These are phyloP conservation scores for Macaria liturata DNA, from an alignment of 2,888 invertebrate species.

Conservation along the genomic window DNA sequence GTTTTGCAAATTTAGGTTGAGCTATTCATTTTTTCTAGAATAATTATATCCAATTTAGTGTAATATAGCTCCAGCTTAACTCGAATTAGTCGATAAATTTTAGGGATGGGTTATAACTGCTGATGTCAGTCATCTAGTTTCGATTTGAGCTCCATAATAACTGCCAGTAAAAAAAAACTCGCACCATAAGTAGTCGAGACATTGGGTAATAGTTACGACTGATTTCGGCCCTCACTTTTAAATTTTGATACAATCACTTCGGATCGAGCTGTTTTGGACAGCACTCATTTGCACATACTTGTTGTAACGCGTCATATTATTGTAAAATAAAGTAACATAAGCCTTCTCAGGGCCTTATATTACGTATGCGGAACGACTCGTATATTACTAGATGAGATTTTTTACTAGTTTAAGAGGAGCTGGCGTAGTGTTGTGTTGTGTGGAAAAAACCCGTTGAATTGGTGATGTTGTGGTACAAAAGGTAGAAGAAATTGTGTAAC, in stretches of 20 bases:
- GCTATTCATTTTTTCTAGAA: too few relatives aligned
- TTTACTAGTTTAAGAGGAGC: background rate
- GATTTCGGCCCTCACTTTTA: conserved; percentile 5
- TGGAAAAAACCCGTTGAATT: background rate
- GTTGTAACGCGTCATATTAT: background rate
- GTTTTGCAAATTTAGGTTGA: too few relatives aligned
- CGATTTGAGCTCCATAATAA: too few relatives aligned
- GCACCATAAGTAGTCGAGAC: background rate
- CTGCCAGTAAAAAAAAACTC: too few relatives aligned
- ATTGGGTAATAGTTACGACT: conserved; percentile 1
- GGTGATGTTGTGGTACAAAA: background rate
- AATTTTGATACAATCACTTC: background rate
- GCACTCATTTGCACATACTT: background rate
- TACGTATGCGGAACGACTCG: conserved; percentile 19
- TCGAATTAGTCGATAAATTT: too few relatives aligned
- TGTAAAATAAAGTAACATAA: background rate
- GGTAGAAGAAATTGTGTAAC: background rate
- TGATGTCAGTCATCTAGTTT: too few relatives aligned
- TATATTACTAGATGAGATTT: conserved; percentile 5
- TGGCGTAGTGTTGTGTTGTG: conserved; percentile 13
- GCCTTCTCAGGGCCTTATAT: conserved; percentile 6
- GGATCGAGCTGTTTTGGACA: conserved; percentile 1
- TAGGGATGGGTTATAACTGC: too few relatives aligned
- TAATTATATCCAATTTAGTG: too few relatives aligned
- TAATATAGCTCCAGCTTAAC: too few relatives aligned